Evolutionary conservation across 1,140 invertebrate genomes (phyloP), one percentile per base, ranked within the genome.

Genomic region (Panulirus ornatus): DNA sequence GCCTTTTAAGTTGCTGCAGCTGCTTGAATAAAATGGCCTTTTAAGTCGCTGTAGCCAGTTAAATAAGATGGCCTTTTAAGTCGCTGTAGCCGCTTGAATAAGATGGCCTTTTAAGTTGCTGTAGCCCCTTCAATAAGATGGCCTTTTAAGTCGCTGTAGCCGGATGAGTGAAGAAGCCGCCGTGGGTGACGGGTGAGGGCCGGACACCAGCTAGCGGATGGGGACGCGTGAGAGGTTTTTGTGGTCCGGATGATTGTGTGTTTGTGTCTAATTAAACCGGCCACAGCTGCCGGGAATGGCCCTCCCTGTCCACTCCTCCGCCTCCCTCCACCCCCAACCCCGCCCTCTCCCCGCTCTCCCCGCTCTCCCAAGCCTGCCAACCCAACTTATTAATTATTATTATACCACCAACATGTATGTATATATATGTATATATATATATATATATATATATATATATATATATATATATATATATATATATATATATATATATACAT

Each of bases 211-310:
- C n/a, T n/a, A n/a, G n/a, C n/a, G n/a, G n/a, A n/a, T n/a, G 38
- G 27, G 40, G 27, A 58, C 19, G 51, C 14, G 30, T n/a, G 79
- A 63, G 73, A 76, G 36, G n/a, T 38, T 58, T 83, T 83, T 84
- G 51, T 19, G 30, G n/a, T 47, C 44, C 3, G 71, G 85, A 87
- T 87, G 85, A 87, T 87, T 87, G 85, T 79, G 85, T 87, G 85
- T 87, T 87, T 87, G 85, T 87, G 85, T 87, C 47, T 87, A 78
- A 87, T 87, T 87, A 87, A 87, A 87, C 75, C 44, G 27, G 73
- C 30, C 14, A 38, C 85, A 75, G 85, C 47, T 87, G 85, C 38
- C 27, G 47, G 73, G 79, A 87, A 87, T 87, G 85, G 85, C 85
- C 34, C 30, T 27, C 78, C n/a, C 63, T 88, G 51, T 42, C 78